Base-by-base conservation (phyloP, 2,113 vertebrate genomes). In the Corythornis cristatus region DNA sequence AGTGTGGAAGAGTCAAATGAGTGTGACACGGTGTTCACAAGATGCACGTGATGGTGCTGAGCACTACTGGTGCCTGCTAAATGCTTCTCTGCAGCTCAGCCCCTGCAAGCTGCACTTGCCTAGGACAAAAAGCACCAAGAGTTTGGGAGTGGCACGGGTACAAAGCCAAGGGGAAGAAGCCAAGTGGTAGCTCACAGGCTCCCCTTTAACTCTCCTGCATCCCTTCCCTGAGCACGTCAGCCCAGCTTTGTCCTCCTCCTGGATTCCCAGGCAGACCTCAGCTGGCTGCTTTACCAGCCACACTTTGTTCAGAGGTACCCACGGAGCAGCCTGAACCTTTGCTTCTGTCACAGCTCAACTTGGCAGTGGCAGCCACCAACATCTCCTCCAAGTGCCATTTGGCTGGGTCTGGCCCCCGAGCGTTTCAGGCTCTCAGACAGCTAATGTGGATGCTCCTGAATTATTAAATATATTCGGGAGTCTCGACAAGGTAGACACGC, bases 1-100 rank as follows among this genome's bases (percentile, higher is more conserved):
- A 51, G 7, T 0, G 2, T 4, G 2, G 5, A 21, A 77, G 50
- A 48, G 1, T 5, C 15, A 29, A 67, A 77, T 16, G 2, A 12
- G 31, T 8, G 66, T 12, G 40, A 35, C 28, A 35, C 19, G 54
- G 18, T 6, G 22, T 6, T 62, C 22, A 21, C 0, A 1, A 83
- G 56, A 26, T 9, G 37, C 43, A 21, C 8, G 23, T 66, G 9
- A 8, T 45, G 48, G 12, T 66, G 9, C 16, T 43, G 53, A 60
- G 57, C 20, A 25, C n/a, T n/a, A 21, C 33, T 62, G 53, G 72
- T 57, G 57, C 46, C 66, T 18, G 4, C 33, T 33, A 14, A 6
- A 19, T 0, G 4, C 7, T 50, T 23, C 50, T 43, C 15, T 70
- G 89, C 75, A 90, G 45, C 74, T 61, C 37, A 19, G 76, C 43